phyloP scores from a whole-genome alignment of 2,888 invertebrate species.

The Apeira syringaria region DNA sequence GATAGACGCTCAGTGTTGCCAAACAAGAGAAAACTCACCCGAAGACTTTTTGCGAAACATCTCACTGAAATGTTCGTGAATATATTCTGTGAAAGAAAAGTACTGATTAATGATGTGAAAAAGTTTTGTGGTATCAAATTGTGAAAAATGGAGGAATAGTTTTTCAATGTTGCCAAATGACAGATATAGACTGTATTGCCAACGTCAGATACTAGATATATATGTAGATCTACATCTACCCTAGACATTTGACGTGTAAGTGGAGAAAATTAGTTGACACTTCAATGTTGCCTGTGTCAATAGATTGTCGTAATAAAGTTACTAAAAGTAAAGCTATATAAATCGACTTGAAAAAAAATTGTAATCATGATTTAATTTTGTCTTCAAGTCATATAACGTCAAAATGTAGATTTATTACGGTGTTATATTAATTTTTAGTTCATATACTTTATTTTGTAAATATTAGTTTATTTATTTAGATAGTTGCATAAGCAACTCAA shows the following conservation, averaged over 20 bases:
- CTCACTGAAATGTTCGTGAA: too few relatives aligned
- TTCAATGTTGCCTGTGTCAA: slow-evolving; percentile 14
- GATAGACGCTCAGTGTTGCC: slow-evolving; percentile 53
- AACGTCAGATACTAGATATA: slow-evolving; percentile 4
- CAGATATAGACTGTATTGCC: slow-evolving; percentile 18
- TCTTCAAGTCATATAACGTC: slow-evolving; percentile 10
- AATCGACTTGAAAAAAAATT: slow-evolving; percentile 17
- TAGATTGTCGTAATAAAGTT: slow-evolving; percentile 11
- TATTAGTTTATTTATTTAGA: slow-evolving; percentile 33
- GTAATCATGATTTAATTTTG: not conserved
- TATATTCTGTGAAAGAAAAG: not conserved
- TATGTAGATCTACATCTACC: too few relatives aligned
- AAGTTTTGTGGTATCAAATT: not conserved
- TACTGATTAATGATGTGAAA: not conserved
- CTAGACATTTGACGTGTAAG: not conserved
- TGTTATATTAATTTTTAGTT: slow-evolving; percentile 31
- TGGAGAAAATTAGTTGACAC: not conserved
- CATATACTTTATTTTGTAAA: slow-evolving; percentile 32
- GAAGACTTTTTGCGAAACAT: too few relatives aligned
- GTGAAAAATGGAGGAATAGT: not conserved
- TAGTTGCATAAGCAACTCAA: slow-evolving; percentile 26
- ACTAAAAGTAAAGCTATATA: slow-evolving; percentile 11
- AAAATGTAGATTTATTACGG: slow-evolving; percentile 20
- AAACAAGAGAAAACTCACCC: slow-evolving; percentile 2
- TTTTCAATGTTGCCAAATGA: slow-evolving; percentile 6